Base-by-base conservation (phyloP, 2,797 vertebrate species). In the Hippopotamyrus pictus region DNA sequence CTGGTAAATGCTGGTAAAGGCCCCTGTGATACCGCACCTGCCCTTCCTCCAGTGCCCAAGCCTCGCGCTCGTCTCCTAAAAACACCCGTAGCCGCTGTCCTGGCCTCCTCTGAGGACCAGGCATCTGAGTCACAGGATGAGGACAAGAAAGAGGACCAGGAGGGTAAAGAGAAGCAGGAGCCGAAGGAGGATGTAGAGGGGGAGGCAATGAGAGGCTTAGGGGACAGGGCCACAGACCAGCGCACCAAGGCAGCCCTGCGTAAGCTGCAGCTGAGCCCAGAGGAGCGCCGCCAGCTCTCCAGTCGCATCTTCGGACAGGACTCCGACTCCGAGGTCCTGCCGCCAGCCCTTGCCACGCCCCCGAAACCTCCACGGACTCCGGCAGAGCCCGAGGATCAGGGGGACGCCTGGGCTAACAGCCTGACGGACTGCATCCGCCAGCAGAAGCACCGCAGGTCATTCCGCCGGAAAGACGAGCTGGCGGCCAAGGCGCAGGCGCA, bases 211-310 rank as follows among this genome's bases (percentile, higher is more conserved):
- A 7, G 90, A 94, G 46, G 59, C 54, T 65, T 46, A 0, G 51
- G 5, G 19, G 33, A 46, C 54, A n/a, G 11, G 89, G 89, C 33
- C 0, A n/a, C 90, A 0, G 94, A 94, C 53, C 92, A 93, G 53
- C 93, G 91, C 46, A 93, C 94, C 0, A 96, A 95, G 88, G 93
- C 93, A 25, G 93, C 91, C 0, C 92, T 96, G 76, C 94, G 92
- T 86, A 97, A 97, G 93, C 97, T 98, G 0, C 25, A 95, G 92
- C 93, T 97, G 12, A 95, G 94, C 0, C 88, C 92, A 0, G 94
- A 96, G 92, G 96, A 97, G 92, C 97, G 95, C 90, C 93, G 90
- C 91, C 95, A 93, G 29, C 93, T 97, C 54, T 94, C 96, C 62
- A 96, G 95, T 0, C 94, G 97, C 90, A 96, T 94, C 92, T 92